phyloP scores from a whole-genome alignment of 2,888 invertebrate genomes.

The Rambutsinella grinnellia region DNA sequence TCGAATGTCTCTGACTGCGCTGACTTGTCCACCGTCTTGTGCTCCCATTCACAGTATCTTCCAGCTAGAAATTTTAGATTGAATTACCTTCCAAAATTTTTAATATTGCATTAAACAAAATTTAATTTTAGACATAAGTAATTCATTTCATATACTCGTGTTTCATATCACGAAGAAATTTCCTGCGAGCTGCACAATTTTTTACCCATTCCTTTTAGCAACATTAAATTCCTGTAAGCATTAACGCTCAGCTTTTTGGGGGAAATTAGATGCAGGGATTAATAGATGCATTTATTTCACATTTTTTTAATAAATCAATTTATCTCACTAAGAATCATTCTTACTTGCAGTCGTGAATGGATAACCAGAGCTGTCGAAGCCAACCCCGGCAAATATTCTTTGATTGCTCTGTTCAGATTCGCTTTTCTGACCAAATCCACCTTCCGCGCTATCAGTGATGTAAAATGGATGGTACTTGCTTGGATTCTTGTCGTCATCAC shows the following conservation, averaged over 20 bases:
- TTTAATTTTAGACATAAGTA: background rate
- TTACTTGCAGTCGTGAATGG: slow-evolving; percentile 84
- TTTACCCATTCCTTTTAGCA: background rate
- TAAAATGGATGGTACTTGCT: slow-evolving; percentile 93
- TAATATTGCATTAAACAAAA: background rate
- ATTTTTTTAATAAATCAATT: too few species aligned
- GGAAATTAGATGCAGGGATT: background rate
- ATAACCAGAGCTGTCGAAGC: slow-evolving; percentile 81
- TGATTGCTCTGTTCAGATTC: slow-evolving; percentile 79
- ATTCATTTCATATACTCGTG: background rate
- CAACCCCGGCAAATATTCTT: slow-evolving; percentile 85
- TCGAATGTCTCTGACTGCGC: slow-evolving; percentile 81
- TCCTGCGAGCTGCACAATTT: slow-evolving; percentile 19
- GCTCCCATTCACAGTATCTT: slow-evolving; percentile 89
- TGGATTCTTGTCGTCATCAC: slow-evolving; percentile 83
- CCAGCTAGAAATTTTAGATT: slow-evolving; percentile 74
- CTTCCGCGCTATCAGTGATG: slow-evolving; percentile 87
- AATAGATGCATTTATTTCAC: too few species aligned
- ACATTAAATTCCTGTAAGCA: slow-evolving; percentile 25
- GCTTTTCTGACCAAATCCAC: slow-evolving; percentile 86
- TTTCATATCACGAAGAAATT: background rate
- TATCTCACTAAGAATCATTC: too few species aligned
- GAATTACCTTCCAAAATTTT: background rate
- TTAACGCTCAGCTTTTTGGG: slow-evolving; percentile 42
- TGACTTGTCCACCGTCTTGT: slow-evolving; percentile 82